Conservation (phyloP, 2,113 vertebrate species). For the Eclectus roratus region DNA sequence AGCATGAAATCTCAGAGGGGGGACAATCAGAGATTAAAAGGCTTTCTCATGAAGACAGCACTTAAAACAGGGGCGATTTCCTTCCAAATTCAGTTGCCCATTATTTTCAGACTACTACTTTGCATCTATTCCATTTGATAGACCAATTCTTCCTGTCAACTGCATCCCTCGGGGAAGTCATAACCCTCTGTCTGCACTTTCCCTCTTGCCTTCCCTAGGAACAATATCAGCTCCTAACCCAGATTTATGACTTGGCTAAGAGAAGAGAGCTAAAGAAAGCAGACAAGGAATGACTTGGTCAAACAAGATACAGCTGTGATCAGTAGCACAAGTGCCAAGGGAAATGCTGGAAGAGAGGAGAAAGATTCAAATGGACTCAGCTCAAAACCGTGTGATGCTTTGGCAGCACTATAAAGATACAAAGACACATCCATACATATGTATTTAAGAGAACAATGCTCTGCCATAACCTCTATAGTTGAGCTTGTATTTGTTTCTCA, state of each 20-base stretch:
- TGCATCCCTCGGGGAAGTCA: background rate
- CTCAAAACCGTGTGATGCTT: background rate
- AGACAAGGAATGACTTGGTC: background rate
- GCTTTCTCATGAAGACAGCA: background rate
- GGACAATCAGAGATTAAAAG: background rate
- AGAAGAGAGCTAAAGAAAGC: background rate
- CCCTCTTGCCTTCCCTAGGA: background rate
- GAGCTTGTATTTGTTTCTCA: background rate
- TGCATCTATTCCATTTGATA: background rate
- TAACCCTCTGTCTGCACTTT: background rate
- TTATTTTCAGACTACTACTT: background rate
- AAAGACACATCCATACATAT: background rate
- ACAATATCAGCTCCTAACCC: background rate
- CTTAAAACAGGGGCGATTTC: background rate
- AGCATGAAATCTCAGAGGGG: background rate
- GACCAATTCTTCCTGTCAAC: background rate
- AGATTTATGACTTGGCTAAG: slow-evolving; percentile 10
- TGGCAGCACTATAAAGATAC: background rate
- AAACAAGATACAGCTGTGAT: background rate
- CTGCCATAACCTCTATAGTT: background rate
- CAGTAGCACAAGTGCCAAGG: background rate
- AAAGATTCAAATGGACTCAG: background rate
- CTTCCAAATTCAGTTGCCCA: background rate
- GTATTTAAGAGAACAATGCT: background rate
- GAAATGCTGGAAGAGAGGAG: background rate